Base-by-base conservation (phyloP, 2,888 invertebrate species). In the Exephanes ischioxanthus region DNA sequence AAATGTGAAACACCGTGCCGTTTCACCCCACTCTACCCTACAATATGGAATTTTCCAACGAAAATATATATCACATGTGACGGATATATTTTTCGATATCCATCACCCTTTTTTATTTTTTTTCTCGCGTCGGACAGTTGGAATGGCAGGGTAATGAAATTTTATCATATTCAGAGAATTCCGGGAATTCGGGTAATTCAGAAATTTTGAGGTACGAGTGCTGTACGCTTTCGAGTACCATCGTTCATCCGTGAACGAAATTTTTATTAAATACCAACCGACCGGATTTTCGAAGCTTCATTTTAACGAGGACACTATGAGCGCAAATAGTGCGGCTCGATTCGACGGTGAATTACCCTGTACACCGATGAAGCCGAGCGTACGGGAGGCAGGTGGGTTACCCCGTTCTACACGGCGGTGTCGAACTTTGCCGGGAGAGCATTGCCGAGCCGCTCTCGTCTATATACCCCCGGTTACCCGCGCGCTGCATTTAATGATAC, bases 401-500 rank as follows among this genome's bases (percentile, higher is more conserved):
- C 19, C 75, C 82, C 79, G 41, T 41, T 76, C 78, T 26, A 70
- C 48, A 70, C 48, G 22, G 61, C 45, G 33, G 58, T 68, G 76
- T 77, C 68, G 77, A 86, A 80, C 83, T 80, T 85, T 83, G 45
- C 51, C 75, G 77, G 79, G 75, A 79, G 81, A 84, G 61, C 58
- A 58, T 75, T 26, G 75, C 86, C 61, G 33, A 63, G 63, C 45
- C 58, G 41, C n/a, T 26, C 78, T 26, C 78, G 67, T 55, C 71
- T 83, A 63, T 45, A 55, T 61, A 58, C 72, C 72, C 48, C 63
- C 76, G 66, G 63, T 63, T 63, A 16, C 63, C 63, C 63, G 63
- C 63, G 77, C 83, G 76, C 68, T 86, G 84, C 86, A 88, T 89
- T 90, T 90, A 92, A 91, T 88, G 92, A 91, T 88, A 89, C 87